phyloP scores from a whole-genome alignment of 2,888 invertebrate species.

The Slavum lentiscoides region DNA sequence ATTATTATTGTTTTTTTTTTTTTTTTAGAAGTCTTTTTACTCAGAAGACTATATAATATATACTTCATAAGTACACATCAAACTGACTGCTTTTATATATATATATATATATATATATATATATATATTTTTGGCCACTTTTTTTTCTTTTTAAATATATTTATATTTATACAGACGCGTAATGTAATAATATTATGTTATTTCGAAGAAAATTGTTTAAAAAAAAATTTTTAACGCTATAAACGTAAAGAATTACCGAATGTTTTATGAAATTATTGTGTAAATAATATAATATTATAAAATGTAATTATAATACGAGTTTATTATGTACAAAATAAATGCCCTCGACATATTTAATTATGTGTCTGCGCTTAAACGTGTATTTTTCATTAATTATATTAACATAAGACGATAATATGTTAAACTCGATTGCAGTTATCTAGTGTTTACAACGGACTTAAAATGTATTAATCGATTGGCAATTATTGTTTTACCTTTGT shows the following conservation, averaged over 20 bases:
- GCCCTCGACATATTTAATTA: constrained; percentile 5
- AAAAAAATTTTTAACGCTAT: constrained; percentile 9
- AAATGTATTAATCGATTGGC: too few species aligned
- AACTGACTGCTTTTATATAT: constrained; percentile 28
- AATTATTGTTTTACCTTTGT: too few species aligned
- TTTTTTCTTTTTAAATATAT: constrained; percentile 11
- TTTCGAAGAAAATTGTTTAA: background rate
- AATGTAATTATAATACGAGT: background rate
- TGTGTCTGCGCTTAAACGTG: background rate
- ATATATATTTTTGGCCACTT: background rate
- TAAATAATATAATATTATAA: constrained; percentile 9
- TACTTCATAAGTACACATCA: background rate
- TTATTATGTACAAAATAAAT: constrained; percentile 17
- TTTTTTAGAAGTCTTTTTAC: too few species aligned
- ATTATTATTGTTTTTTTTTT: background rate
- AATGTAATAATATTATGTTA: constrained; percentile 26
- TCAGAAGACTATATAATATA: constrained; percentile 3
- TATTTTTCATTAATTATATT: constrained; percentile 11
- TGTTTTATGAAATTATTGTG: constrained; percentile 24
- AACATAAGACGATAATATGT: background rate
- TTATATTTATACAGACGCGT: constrained; percentile 1
- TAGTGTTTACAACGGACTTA: too few species aligned
- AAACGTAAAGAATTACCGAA: constrained; percentile 4
- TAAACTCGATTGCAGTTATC: background rate
- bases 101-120: constrained; percentile 1